These are phyloP conservation scores for Scarus forsteni DNA, from an alignment of 2,797 vertebrate genomes.

Conservation along the genomic window DNA sequence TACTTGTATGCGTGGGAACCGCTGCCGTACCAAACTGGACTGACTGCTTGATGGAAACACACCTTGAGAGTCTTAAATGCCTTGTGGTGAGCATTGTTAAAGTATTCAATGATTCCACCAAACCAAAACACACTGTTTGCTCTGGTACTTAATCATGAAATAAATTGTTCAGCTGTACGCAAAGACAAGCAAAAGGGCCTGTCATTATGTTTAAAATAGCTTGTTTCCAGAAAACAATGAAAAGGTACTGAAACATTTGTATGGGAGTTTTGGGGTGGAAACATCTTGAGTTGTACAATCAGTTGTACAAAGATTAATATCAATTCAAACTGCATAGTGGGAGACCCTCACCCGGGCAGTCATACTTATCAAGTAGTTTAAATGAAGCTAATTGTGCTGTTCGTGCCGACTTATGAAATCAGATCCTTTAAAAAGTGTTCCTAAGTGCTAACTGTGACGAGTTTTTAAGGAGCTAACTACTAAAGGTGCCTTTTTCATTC, in stretches of 20 bases:
- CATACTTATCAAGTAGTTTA: slow-evolving; percentile 3
- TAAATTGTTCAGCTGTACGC: slow-evolving; percentile 12
- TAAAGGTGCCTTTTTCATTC: slow-evolving; percentile 77
- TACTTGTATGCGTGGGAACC: too few relatives aligned
- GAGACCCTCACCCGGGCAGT: slow-evolving; percentile 11
- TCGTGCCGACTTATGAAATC: slow-evolving; percentile 3
- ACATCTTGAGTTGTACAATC: not conserved
- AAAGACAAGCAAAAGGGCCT: not conserved
- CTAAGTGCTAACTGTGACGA: slow-evolving; percentile 55
- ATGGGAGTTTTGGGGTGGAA: not conserved
- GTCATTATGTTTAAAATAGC: slow-evolving; percentile 4
- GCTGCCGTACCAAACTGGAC: too few relatives aligned
- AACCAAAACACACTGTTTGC: slow-evolving; percentile 5
- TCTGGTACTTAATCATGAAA: slow-evolving; percentile 35
- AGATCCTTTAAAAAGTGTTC: slow-evolving; percentile 17
- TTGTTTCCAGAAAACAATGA: slow-evolving; percentile 19
- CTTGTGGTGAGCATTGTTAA: slow-evolving; percentile 14
- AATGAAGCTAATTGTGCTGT: slow-evolving; percentile 17
- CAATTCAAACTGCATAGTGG: slow-evolving; percentile 7
- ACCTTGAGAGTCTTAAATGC: not conserved
- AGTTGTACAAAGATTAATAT: not conserved
- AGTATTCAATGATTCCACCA: not conserved
- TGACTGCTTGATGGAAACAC: too few relatives aligned
- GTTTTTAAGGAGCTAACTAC: slow-evolving; percentile 58
- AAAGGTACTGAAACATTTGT: slow-evolving; percentile 39